Percentiles rank a stretch among this genome's conserved stretches.
Conservation (phyloP, 2,888 invertebrate genomes). For the Phyto melanocephala region DNA sequence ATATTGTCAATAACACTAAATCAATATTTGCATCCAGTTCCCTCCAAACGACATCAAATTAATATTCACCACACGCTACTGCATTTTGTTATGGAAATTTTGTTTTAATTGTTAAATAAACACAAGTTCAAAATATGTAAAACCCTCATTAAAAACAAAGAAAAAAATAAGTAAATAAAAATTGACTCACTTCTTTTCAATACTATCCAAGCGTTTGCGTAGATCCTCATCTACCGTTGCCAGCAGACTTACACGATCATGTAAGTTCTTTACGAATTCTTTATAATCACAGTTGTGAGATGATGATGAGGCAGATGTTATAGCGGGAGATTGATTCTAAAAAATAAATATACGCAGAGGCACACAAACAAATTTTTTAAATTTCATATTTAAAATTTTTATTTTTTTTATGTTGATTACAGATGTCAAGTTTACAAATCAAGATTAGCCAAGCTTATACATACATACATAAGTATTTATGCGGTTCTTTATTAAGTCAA, state of each 20-base stretch:
- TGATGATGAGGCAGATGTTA: conserved; percentile 1
- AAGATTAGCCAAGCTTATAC: too few species aligned
- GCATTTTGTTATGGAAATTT: neutral
- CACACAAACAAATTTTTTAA: neutral
- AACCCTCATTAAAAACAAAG: too few species aligned
- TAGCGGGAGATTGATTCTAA: conserved; percentile 51
- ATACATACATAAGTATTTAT: too few species aligned
- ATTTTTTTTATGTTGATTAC: too few species aligned
- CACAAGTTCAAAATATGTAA: neutral
- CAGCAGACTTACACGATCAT: conserved; percentile 76
- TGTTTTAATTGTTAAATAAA: neutral
- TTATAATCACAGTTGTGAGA: conserved; percentile 67
- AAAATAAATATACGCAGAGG: conserved; percentile 3
- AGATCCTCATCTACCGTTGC: conserved; percentile 77
- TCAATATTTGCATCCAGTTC: neutral
- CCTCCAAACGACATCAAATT: neutral
- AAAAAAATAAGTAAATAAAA: neutral
- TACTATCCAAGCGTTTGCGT: conserved; percentile 74
- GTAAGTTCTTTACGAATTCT: conserved; percentile 73
- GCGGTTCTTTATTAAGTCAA: too few species aligned
- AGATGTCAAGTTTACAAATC: too few species aligned
- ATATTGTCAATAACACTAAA: neutral
- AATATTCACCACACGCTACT: conserved; percentile 6
- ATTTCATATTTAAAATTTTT: neutral
- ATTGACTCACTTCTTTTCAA: conserved; percentile 77